Base-by-base conservation (phyloP, 2,113 vertebrate genomes). In the Acanthochromis polyacanthus region DNA sequence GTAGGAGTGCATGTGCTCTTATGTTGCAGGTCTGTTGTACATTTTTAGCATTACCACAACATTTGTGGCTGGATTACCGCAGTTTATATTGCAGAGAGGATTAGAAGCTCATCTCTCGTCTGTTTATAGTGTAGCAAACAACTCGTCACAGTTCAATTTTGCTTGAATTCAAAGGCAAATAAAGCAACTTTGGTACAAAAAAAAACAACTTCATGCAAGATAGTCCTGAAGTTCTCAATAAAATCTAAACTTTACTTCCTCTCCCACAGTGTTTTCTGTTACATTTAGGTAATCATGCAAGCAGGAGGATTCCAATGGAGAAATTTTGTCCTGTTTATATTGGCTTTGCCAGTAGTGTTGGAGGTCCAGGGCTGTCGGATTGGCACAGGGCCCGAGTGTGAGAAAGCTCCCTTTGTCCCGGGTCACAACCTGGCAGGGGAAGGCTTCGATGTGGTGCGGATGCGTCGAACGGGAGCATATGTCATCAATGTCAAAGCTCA, bases 381-480 rank as follows among this genome's bases (percentile, higher is more conserved):
- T 11, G 93, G 91, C 66, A 90, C 82, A 2, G 71, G 61, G 20
- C 20, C 77, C 2, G 92, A 94, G 79, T 95, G 95, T 64, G 89
- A 93, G 52, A 91, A 92, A 20, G 91, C 92, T 20, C 80, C 91
- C 4, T 94, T 94, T 70, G 94, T 96, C 28, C 95, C 94, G 0
- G 94, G 94, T 16, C 87, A 95, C 87, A 95, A 95, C 77, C 91
- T 96, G 50, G 94, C 93, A 1, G 95, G 95, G n/a, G 94, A 95
- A 59, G 95, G 95, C 38, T 95, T 95, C 19, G 94, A 96, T 23
- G 91, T 96, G 65, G 94, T 96, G 30, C 80, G 72, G 4, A 91
- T 95, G 94, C 86, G 75, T 6, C 91, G 92, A 4, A 96, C 93
- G 3, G 94, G 94, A 8, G 95, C 94, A 0, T 95, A 93, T 46